Conservation (phyloP, 2,113 vertebrate genomes). For the Thamnophis sirtalis region DNA sequence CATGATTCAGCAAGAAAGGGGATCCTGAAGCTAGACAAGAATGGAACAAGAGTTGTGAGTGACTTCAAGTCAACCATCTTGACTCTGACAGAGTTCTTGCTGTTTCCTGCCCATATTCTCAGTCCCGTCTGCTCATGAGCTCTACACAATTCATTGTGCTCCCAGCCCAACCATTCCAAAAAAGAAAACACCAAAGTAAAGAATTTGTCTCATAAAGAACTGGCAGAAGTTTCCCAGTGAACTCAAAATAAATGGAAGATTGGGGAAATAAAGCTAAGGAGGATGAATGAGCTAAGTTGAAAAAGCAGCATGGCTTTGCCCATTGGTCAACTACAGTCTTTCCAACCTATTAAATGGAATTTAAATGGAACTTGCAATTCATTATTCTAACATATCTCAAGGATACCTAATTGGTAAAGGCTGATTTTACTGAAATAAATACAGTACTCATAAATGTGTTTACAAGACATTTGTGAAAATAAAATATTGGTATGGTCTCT, state of each 20-base stretch:
- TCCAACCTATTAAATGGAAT: not conserved
- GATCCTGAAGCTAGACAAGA: not conserved
- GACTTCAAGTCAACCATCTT: not conserved
- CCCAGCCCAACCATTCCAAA: not conserved
- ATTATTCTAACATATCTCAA: not conserved
- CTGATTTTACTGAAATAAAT: not conserved
- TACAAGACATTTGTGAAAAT: not conserved
- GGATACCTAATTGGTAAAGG: not conserved
- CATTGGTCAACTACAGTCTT: not conserved
- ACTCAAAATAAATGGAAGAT: not conserved
- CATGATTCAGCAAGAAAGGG: not conserved
- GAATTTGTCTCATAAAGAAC: constrained; percentile 8
- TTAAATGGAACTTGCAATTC: not conserved
- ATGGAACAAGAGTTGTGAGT: not conserved
- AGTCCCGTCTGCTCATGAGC: fast-evolving
- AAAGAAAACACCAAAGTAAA: not conserved
- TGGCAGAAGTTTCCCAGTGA: not conserved
- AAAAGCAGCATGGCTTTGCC: constrained; percentile 9
- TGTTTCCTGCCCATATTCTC: fast-evolving
- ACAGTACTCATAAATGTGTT: not conserved
- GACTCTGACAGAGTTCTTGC: not conserved
- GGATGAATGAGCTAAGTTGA: not conserved
- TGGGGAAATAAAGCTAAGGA: not conserved
- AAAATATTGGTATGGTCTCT: not conserved
- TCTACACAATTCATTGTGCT: fast-evolving